Percentiles rank a stretch among this genome's conserved stretches.
phyloP scores from a whole-genome alignment of 2,888 invertebrate species.

The Leistus spinibarbis region DNA sequence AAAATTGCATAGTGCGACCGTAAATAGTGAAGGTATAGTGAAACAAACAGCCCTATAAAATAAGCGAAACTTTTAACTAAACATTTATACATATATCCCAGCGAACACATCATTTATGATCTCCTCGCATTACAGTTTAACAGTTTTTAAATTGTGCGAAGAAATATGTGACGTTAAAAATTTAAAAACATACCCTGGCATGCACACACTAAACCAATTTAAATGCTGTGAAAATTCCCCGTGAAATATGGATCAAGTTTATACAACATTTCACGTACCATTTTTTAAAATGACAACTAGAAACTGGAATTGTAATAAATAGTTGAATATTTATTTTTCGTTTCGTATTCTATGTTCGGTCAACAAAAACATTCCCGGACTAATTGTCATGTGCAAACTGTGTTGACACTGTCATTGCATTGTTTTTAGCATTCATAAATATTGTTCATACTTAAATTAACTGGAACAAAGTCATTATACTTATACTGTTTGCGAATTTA shows the following conservation, averaged over 20 bases:
- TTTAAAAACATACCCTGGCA: not conserved
- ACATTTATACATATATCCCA: not conserved
- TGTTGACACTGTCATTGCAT: no score
- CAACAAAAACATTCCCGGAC: slow-evolving; percentile 25
- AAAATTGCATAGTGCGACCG: not conserved
- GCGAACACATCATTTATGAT: not conserved
- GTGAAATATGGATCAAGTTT: not conserved
- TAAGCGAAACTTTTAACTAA: not conserved
- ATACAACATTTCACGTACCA: slow-evolving; percentile 8
- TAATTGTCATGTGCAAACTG: not conserved
- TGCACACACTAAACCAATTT: not conserved
- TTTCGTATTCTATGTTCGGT: slow-evolving; percentile 2
- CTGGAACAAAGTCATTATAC: no score
- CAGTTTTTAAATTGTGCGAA: not conserved
- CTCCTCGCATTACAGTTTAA: not conserved
- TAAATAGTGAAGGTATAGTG: not conserved
- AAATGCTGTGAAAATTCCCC: not conserved
- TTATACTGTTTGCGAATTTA: no score
- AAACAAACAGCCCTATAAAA: not conserved
- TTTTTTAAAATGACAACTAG: slow-evolving; percentile 31
- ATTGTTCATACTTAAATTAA: not conserved
- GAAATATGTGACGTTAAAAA: not conserved
- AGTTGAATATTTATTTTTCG: slow-evolving; percentile 24
- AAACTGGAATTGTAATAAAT: slow-evolving; percentile 32
- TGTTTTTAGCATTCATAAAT: not conserved